Evolutionary conservation across 2,888 invertebrate genomes (phyloP).

Genomic region (Aromia moschata): DNA sequence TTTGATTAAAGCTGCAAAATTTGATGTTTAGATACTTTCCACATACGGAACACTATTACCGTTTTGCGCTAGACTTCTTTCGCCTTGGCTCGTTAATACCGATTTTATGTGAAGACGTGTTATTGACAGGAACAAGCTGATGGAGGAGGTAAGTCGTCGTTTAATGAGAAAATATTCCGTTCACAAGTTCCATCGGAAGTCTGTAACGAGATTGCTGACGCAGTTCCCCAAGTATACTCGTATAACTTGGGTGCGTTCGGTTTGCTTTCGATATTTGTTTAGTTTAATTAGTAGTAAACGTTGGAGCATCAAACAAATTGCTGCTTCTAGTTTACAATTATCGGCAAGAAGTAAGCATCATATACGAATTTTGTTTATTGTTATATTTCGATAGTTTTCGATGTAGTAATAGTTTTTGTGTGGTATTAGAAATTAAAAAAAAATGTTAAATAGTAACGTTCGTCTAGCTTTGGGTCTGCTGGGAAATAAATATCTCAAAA

Average conservation of each 20-base stretch:
- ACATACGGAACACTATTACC: constrained; percentile 33
- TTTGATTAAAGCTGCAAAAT: constrained; percentile 39
- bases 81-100: constrained; percentile 24
- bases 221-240: neutral
- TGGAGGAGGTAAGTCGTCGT: constrained; percentile 11
- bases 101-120: constrained; percentile 24
- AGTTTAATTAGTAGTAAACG: no score
- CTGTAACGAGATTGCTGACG: neutral
- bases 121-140: constrained; percentile 19
- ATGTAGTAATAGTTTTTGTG: no score
- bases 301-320: no score
- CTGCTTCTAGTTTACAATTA: no score
- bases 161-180: constrained; percentile 22
- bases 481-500: no score
- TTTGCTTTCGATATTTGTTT: no score
- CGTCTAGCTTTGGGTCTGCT: no score
- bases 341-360: no score
- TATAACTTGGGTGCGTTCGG: neutral
- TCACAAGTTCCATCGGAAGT: constrained; percentile 8
- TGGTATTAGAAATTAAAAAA: no score
- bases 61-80: constrained; percentile 32
- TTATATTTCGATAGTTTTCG: no score
- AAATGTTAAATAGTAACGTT: no score
- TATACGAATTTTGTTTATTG: no score
- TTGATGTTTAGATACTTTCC: constrained; percentile 35